phyloP scores from a whole-genome alignment of 2,888 invertebrate genomes.

The Cyrtodaria siliqua region DNA sequence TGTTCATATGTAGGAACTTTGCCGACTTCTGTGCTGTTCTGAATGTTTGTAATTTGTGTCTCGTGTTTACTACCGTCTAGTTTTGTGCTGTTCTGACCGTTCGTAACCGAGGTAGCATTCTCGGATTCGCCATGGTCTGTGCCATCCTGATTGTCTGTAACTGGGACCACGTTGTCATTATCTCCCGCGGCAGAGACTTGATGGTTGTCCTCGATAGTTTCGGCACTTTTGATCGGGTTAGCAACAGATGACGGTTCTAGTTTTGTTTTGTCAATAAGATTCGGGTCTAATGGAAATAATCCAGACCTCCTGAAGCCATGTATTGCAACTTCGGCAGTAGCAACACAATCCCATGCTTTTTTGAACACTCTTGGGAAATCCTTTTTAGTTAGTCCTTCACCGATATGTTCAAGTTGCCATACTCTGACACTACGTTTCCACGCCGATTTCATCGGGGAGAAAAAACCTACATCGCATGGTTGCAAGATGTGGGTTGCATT shows the following conservation, averaged over 20 bases:
- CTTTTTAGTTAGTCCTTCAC: constrained; percentile 26
- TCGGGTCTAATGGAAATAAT: constrained; percentile 1
- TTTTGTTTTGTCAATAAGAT: constrained; percentile 10
- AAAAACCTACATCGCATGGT: constrained; percentile 46
- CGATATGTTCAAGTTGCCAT: constrained; percentile 51
- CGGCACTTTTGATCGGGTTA: neutral
- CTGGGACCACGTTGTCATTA: neutral
- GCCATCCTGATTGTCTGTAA: neutral
- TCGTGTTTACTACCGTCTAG: too few relatives aligned
- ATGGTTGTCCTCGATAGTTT: neutral
- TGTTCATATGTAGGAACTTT: too few relatives aligned
- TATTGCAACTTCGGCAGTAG: too few relatives aligned
- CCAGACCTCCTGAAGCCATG: too few relatives aligned
- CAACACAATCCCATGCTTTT: too few relatives aligned
- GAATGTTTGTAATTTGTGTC: too few relatives aligned
- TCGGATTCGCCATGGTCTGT: neutral
- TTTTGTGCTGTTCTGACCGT: too few relatives aligned
- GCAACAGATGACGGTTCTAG: constrained; percentile 6
- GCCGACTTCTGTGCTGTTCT: too few relatives aligned
- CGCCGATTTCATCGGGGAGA: neutral
- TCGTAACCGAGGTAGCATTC: neutral
- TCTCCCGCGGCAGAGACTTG: neutral
- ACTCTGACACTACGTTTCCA: too few relatives aligned
- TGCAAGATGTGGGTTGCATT: constrained; percentile 49
- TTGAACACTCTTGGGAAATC: neutral